Evolutionary conservation across 1,140 invertebrate genomes (phyloP), one percentile per base, ranked within the genome.

Genomic region (Monomorium pharaonis): DNA sequence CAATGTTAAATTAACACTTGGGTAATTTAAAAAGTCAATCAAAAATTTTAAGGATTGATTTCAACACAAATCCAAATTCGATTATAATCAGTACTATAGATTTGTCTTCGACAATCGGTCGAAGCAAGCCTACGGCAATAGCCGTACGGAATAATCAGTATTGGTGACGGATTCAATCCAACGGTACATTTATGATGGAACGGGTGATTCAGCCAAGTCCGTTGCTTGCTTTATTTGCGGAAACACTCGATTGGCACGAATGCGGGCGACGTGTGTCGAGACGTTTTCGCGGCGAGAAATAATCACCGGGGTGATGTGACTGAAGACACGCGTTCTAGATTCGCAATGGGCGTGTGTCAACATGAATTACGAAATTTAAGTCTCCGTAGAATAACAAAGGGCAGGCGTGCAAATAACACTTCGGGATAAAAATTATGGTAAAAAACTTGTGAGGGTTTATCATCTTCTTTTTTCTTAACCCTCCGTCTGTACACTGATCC

Each of bases 381-480:
- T 44, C 56, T 44, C 27, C 6, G 63, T 47, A 6, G 6, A 72
- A 74, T 44, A 83, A 83, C 30, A 58, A 72, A 10, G 21, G 14
- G 14, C 24, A 30, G 30, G 24, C 9, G 63, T 14, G 16, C 49
- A 81, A 81, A 81, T 81, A 81, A 81, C 37, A 51, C 33, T 58
- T 0, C 18, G 2, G 18, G 42, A 2, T 24, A 47, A 42, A 56
- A 30, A 72, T 33, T 47, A 62, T 1, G 24, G 44, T 72, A 67
- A n/a, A n/a, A n/a, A n/a, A 47, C 18, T 78, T 12, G 9, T 12
- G 24, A 44, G 4, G 9, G 18, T n/a, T n/a, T n/a, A n/a, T 27
- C 18, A 63, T 58, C 37, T 37, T 56, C n/a, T 51, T 5, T 1
- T 49, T 72, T 51, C 18, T 42, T 44, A n/a, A n/a, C n/a, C n/a